Evolutionary conservation across 1,140 invertebrate genomes (phyloP), one percentile per base, ranked within the genome.

Genomic region (Drosophila carrolli): DNA sequence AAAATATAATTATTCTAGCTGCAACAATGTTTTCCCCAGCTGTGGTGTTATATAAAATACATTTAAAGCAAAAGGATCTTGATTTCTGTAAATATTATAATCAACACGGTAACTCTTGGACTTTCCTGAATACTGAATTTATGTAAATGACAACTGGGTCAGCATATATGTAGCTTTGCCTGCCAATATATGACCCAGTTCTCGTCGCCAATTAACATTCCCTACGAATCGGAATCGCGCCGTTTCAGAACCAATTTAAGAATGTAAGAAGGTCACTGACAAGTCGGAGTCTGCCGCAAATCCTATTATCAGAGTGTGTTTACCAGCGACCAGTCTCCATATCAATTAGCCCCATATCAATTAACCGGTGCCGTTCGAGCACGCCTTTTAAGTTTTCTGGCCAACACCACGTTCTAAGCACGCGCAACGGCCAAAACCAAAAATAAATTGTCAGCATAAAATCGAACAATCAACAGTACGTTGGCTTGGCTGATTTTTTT

Each of bases 261-360:
- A 62, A 78, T 72, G 72, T 57, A 57, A 75, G 74, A 78, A 81
- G 82, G 75, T 76, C 78, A 72, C 57, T 58, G 16, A 63, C 56
- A 81, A 66, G 44, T 32, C 37, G 44, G 19, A 43, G 40, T 60
- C 58, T 46, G 37, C 23, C 38, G 54, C 54, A 44, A 19, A 55
- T 43, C 41, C 29, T 56, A 74, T 37, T 44, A 55, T 55, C 37
- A 46, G 47, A 48, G 32, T 13, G 48, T 66, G 32, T 73, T 60
- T 59, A 51, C 61, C 62, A 23, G 50, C 47, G 44, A 23, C 27
- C 58, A 76, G 82, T 59, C 38, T 65, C 86, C 83, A 88, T 88
- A 89, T 63, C 83, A 86, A 82, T 88, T 83, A 88, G 79, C 48
- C 57, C 76, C 83, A 86, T 88, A 83, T 70, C 83, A 83, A 88